Evolutionary conservation across 2,113 vertebrate species (phyloP), one percentile per base, ranked within the genome.

Genomic region (Actinemys pallida): DNA sequence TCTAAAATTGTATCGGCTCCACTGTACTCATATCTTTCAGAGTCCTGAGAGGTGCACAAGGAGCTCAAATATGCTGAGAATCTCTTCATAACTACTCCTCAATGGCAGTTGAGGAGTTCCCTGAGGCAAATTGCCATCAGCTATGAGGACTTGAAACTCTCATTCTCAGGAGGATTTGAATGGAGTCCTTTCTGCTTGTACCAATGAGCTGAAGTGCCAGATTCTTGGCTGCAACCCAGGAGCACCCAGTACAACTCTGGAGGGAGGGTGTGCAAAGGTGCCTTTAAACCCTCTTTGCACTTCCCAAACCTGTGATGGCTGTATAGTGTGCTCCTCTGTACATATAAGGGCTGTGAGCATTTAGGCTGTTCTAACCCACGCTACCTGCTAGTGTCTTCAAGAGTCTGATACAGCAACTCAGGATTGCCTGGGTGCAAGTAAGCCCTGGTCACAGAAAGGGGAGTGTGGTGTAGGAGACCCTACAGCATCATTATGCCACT

Each of bases 221-320:
- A 31, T 84, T 81, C 57, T 84, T 10, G 11, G 2, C 1, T 1
- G 0, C 53, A 52, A 20, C 49, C 79, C 12, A 2, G 47, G 72
- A 27, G 0, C 0, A 24, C 52, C 16, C 27, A 12, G 7, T 42
- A 24, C n/a, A 83, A 3, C 20, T 84, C 42, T 14, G 16, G 31
- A 10, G 0, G 3, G 0, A 49, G 20, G 81, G 0, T 31, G 19
- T 27, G 25, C 45, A 47, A 45, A 87, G 90, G 47, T 6, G 1
- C 2, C 42, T 93, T 90, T 17, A 76, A 4, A 39, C 10, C 31
- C 8, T 69, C 62, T 47, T 75, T 54, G 4, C 75, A 78, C 31
- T 83, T 35, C 22, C 35, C 27, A 22, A 39, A 0, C 3, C 10
- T 12, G 6, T 1, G 69, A 13, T 4, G 50, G 57, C 81, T 84